phyloP scores from a whole-genome alignment of 92 coral and sea anemone genomes.

The Plumapathes pennacea region DNA sequence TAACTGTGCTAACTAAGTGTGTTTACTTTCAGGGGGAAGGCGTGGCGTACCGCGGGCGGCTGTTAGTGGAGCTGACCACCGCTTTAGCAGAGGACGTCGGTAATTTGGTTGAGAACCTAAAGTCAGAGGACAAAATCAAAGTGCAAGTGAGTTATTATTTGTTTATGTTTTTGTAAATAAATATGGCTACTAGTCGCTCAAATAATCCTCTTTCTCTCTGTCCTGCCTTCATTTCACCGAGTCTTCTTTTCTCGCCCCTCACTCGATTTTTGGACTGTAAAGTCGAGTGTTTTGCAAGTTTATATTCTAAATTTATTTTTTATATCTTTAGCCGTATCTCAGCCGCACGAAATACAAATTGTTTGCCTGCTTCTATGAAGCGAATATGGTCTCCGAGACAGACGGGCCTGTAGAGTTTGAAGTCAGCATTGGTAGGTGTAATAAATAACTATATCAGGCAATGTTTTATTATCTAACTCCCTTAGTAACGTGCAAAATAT shows the following conservation, averaged over 20 bases:
- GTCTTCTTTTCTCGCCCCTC: neutral
- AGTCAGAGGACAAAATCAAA: conserved; percentile 45
- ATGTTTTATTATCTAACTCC: too few relatives aligned
- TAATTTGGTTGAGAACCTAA: conserved; percentile 63
- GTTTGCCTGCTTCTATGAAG: conserved; percentile 93
- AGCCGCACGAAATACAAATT: conserved; percentile 86
- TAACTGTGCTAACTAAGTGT: neutral
- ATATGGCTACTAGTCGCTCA: too few relatives aligned
- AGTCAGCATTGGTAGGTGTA: conserved; percentile 89
- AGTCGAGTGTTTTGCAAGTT: neutral
- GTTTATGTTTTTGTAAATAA: too few relatives aligned
- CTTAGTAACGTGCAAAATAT: too few relatives aligned
- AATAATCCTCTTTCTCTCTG: neutral
- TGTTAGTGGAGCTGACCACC: conserved; percentile 79
- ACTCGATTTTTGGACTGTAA: too few relatives aligned
- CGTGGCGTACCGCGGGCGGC: conserved; percentile 88
- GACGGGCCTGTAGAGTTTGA: conserved; percentile 98
- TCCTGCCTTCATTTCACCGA: neutral
- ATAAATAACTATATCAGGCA: too few relatives aligned
- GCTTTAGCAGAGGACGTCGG: conserved; percentile 73
- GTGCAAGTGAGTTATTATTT: too few relatives aligned
- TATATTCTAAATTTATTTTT: neutral
- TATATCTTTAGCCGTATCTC: conserved; percentile 57
- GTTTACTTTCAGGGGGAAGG: conserved; percentile 79
- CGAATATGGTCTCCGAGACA: conserved; percentile 80